Evolutionary conservation across 2,888 invertebrate genomes (phyloP).

Genomic region (Ophioninae sp.): DNA sequence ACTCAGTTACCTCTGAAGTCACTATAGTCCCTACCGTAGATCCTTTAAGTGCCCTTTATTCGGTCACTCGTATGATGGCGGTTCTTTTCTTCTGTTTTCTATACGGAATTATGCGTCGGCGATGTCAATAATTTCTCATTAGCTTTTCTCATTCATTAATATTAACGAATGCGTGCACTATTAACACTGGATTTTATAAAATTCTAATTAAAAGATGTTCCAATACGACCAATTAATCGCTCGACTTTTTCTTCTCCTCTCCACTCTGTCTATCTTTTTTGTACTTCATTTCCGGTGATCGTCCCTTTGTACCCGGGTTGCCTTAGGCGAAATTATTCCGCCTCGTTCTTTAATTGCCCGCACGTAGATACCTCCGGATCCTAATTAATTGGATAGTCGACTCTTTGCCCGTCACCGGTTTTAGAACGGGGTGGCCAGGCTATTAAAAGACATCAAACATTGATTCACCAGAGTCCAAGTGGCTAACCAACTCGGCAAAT

Average conservation of each 20-base stretch:
- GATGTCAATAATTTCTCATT: not conserved
- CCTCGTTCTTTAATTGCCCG: constrained; percentile 1
- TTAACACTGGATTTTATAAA: not conserved
- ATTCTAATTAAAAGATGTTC: too few species aligned
- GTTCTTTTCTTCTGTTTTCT: not conserved
- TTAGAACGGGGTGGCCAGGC: constrained; percentile 51
- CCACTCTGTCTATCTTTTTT: not conserved
- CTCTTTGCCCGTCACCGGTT: constrained; percentile 25
- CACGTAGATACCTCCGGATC: constrained; percentile 44
- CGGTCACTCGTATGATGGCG: not conserved
- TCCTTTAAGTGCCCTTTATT: not conserved
- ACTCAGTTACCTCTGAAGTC: not conserved
- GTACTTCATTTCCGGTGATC: not conserved
- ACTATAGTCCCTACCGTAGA: not conserved
- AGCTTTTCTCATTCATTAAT: not conserved
- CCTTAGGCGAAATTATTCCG: not conserved
- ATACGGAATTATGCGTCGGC: not conserved
- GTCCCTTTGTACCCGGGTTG: not conserved
- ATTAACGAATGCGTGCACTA: not conserved
- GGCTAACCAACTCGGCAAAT: constrained; percentile 47
- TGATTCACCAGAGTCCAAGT: constrained; percentile 31
- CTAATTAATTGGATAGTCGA: constrained; percentile 44
- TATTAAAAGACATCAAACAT: constrained; percentile 59
- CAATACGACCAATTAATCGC: not conserved
- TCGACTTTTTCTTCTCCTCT: not conserved